Percentiles rank a stretch among this genome's conserved stretches.
phyloP scores from a whole-genome alignment of 2,888 invertebrate species.

The Sycophila texana region DNA sequence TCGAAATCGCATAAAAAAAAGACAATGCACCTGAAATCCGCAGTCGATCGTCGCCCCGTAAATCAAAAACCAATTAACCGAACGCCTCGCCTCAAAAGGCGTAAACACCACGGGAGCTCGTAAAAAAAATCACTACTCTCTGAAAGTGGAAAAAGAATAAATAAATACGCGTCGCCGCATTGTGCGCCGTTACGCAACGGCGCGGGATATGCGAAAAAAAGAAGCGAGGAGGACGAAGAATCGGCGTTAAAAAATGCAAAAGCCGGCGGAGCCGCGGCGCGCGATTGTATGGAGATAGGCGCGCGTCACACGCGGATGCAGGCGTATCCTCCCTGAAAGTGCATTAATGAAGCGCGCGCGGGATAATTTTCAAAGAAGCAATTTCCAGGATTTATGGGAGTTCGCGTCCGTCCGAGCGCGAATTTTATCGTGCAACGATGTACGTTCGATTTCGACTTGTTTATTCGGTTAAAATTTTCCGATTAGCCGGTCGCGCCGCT shows the following conservation, averaged over 20 bases:
- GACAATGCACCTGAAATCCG: no score
- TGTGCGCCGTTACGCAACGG: no score
- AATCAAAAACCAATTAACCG: no score
- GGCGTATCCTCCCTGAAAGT: slow-evolving; percentile 32
- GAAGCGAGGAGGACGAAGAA: no score
- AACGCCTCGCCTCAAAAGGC: not conserved
- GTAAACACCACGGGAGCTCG: no score
- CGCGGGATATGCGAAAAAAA: no score
- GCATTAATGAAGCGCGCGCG: slow-evolving; percentile 49
- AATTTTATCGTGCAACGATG: not conserved
- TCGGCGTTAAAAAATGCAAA: no score
- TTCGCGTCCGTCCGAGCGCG: not conserved
- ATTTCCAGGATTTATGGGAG: slow-evolving; percentile 51
- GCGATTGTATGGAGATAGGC: slow-evolving; percentile 53
- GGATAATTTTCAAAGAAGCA: slow-evolving; percentile 47
- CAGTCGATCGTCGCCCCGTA: no score
- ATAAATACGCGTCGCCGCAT: no score
- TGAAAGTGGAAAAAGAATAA: no score
- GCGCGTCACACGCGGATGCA: slow-evolving; percentile 47
- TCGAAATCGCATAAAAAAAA: no score
- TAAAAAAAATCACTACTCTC: no score
- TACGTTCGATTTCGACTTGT: not conserved
- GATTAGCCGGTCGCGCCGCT: not conserved
- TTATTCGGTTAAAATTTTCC: not conserved
- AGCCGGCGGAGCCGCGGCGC: not conserved